phyloP scores from a whole-genome alignment of 2,797 vertebrate genomes.

The Emydoidea blandingii region DNA sequence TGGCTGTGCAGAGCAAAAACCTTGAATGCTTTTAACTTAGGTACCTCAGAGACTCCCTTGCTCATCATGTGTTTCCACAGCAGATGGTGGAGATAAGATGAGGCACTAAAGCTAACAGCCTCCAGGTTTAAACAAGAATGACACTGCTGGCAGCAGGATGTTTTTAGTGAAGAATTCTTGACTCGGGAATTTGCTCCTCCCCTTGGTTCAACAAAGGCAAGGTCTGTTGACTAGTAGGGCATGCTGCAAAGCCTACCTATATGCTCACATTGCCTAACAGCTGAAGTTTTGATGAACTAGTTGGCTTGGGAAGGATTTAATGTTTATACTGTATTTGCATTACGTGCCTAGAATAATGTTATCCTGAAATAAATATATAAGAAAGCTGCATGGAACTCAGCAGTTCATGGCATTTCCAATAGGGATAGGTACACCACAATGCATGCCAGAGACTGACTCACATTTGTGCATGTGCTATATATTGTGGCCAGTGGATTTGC shows the following conservation, averaged over 20 bases:
- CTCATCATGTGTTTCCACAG: neutral
- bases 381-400: neutral
- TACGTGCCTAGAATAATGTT: neutral
- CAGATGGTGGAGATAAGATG: neutral
- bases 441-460: neutral
- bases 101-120: neutral
- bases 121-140: neutral
- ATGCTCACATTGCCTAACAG: neutral
- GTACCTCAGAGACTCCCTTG: neutral
- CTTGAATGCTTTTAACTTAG: neutral
- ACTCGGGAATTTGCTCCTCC: neutral
- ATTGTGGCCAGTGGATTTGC: neutral
- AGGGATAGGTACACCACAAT: neutral
- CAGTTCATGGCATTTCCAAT: neutral
- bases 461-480: neutral
- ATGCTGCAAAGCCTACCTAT: neutral
- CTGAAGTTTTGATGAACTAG: constrained; percentile 3
- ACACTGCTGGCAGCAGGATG: neutral
- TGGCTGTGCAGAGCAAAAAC: neutral
- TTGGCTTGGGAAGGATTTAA: neutral
- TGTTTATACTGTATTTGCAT: neutral
- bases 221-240: neutral
- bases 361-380: neutral
- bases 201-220: neutral
- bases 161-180: neutral